phyloP scores from a whole-genome alignment of 2,797 vertebrate species.

The Scyliorhinus canicula region DNA sequence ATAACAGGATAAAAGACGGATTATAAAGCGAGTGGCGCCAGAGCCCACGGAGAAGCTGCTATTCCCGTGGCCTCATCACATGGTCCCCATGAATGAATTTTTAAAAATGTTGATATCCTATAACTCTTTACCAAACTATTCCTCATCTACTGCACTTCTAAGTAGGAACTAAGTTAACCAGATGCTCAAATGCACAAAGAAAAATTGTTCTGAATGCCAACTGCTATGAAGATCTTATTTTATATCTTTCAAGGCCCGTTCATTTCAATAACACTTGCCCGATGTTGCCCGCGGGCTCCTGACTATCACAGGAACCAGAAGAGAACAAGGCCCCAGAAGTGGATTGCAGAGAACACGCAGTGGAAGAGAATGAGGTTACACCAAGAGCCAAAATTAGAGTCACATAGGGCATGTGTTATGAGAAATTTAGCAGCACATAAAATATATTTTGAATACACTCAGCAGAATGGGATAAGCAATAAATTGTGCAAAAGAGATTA shows the following conservation, averaged over 20 bases:
- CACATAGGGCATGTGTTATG: neutral
- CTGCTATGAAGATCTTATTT: neutral
- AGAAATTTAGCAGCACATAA: neutral
- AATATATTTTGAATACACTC: neutral
- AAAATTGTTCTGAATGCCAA: neutral
- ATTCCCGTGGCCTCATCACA: no score
- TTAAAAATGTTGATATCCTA: neutral
- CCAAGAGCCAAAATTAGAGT: neutral
- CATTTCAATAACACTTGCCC: neutral
- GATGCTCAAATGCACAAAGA: neutral
- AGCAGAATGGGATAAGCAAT: neutral
- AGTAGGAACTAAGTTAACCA: neutral
- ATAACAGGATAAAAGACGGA: no score
- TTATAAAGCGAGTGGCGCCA: no score
- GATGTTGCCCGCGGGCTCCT: neutral
- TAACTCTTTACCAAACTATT: neutral
- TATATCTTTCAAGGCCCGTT: neutral
- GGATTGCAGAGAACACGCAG: neutral
- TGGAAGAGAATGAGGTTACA: neutral
- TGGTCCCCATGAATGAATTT: no score
- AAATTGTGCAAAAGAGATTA: neutral
- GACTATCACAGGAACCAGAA: neutral
- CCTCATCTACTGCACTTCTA: neutral
- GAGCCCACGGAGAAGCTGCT: no score
- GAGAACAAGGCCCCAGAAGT: neutral